phyloP scores from a whole-genome alignment of 2,113 vertebrate genomes.

The Gadus macrocephalus region DNA sequence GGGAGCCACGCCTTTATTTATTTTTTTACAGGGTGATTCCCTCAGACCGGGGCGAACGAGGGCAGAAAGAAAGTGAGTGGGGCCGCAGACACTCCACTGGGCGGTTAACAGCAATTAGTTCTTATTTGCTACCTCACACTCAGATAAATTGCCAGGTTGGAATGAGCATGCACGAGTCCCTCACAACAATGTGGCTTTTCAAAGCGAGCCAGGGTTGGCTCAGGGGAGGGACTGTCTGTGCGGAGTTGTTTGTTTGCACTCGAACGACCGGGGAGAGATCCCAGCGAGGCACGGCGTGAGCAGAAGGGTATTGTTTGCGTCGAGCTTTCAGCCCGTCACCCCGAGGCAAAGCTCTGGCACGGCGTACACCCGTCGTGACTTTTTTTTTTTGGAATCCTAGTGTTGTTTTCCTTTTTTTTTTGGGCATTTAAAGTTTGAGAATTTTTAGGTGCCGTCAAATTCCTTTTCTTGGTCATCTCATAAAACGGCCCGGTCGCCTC shows the following conservation, averaged over 20 bases:
- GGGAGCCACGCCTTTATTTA: constrained; percentile 14
- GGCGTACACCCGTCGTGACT: no score
- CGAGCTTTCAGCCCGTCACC: constrained; percentile 32
- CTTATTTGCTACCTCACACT: constrained; percentile 65
- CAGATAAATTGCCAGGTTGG: constrained; percentile 51
- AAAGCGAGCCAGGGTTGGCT: constrained; percentile 14
- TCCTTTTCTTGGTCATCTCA: no score
- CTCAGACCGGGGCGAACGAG: constrained; percentile 16
- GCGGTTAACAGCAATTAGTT: constrained; percentile 71
- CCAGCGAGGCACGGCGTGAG: constrained; percentile 11
- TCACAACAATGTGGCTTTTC: constrained; percentile 24
- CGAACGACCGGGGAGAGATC: constrained; percentile 17
- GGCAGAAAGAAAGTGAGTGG: constrained; percentile 2
- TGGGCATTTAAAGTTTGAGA: no score
- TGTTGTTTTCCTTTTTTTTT: no score
- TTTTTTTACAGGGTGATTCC: neutral
- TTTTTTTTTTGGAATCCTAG: no score
- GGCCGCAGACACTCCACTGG: constrained; percentile 49
- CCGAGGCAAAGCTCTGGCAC: constrained; percentile 13
- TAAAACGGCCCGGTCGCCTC: no score
- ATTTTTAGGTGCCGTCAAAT: no score
- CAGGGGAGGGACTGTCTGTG: constrained; percentile 21
- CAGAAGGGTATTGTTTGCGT: constrained; percentile 31
- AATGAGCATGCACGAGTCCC: constrained; percentile 54
- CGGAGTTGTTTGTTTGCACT: constrained; percentile 29